These are phyloP conservation scores for Vidua macroura DNA, from an alignment of 2,113 vertebrate species.

Conservation along the genomic window DNA sequence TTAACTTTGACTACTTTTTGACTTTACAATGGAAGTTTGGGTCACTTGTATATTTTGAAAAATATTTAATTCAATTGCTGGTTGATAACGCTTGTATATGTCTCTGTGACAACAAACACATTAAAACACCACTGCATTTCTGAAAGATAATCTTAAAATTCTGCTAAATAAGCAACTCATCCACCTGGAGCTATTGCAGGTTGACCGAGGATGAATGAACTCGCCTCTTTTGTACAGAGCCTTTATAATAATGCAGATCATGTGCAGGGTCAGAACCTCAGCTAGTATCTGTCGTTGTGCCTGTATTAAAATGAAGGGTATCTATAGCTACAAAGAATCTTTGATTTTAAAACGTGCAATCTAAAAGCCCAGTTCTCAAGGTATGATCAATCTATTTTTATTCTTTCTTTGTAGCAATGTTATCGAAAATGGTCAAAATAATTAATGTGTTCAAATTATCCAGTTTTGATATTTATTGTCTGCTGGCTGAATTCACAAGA, in stretches of 20 bases:
- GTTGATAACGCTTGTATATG: background rate
- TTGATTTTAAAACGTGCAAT: background rate
- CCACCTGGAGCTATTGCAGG: background rate
- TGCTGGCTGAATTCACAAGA: background rate
- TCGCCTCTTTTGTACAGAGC: background rate
- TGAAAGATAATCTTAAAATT: background rate
- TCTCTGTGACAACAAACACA: background rate
- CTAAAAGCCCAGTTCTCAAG: background rate
- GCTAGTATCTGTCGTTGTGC: background rate
- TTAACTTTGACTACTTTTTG: background rate
- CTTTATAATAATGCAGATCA: constrained; percentile 17
- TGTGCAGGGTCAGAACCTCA: background rate
- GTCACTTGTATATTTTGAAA: background rate
- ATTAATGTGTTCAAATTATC: background rate
- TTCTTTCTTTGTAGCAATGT: background rate
- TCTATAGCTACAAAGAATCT: background rate
- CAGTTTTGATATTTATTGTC: background rate
- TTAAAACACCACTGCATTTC: background rate
- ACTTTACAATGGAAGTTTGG: background rate
- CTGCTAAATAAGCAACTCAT: background rate
- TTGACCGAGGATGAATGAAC: background rate
- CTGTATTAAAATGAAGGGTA: background rate
- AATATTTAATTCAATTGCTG: background rate
- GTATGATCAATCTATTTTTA: background rate
- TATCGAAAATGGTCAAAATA: background rate